Evolutionary conservation across 2,113 vertebrate genomes (phyloP).

Genomic region (Nicator chloris): DNA sequence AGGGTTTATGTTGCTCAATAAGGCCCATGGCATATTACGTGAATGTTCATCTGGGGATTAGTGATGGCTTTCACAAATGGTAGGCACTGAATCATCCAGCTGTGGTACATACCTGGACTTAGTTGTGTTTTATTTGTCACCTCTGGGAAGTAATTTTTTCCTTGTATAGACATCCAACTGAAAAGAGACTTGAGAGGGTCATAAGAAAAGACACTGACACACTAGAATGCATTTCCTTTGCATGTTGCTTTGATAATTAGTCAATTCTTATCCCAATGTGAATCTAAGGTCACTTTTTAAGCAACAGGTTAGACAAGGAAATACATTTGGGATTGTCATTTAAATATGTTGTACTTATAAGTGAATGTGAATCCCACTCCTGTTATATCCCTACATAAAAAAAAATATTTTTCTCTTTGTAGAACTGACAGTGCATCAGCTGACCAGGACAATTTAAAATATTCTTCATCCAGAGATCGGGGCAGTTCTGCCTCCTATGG

Average conservation of each 20-base stretch:
- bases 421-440: slow-evolving; percentile 93
- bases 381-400: slow-evolving; percentile 27
- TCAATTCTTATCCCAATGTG: neutral
- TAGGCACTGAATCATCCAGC: neutral
- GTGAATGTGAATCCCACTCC: slow-evolving; percentile 28
- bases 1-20: neutral
- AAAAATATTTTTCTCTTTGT: slow-evolving; percentile 62
- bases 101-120: neutral
- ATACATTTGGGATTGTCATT: slow-evolving; percentile 10
- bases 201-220: neutral
- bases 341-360: neutral
- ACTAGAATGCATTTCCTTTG: neutral
- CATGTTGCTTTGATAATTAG: neutral
- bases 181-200: neutral
- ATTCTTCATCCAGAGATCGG: slow-evolving; percentile 85
- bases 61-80: neutral
- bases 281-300: neutral
- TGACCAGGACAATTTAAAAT: slow-evolving; percentile 93
- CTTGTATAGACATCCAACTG: neutral
- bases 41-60: neutral
- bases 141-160: neutral
- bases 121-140: neutral
- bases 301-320: neutral
- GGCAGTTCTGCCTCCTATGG: slow-evolving; percentile 85
- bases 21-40: neutral